Base-by-base conservation (phyloP, 2,888 invertebrate genomes). In the Mythimna pallens region DNA sequence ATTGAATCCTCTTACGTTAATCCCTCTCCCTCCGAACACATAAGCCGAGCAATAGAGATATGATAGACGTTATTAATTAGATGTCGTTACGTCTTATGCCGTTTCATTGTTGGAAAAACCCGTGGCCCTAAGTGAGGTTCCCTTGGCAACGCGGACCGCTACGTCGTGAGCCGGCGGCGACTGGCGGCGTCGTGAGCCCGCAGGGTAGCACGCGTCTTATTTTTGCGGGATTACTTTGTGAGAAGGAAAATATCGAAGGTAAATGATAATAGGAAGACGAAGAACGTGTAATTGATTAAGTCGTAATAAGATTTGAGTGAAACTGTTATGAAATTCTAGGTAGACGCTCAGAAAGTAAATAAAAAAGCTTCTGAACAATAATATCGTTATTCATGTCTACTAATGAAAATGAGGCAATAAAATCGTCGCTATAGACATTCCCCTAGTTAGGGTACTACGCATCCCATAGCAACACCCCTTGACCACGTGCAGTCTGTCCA, bases 41-140 rank as follows among this genome's bases (percentile, higher is more conserved):
- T 93, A 93, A 93, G 93, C 92, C 93, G 88, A 90, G 94, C 94
- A 94, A 95, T 95, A 92, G 94, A 95, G 95, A 95, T 96, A 96
- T 96, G 94, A 95, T 95, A 94, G 94, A 94, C 92, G 94, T 95
- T 95, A 96, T 96, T 96, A 96, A 96, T 96, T 95, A 95, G 94
- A 94, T 93, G 93, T 94, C 95, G 92, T 95, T 95, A 94, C 93
- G 90, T 95, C 94, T 95, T 95, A 92, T 94, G 94, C 93, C 92
- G 85, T 95, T 94, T 94, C 95, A 94, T 94, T 95, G 94, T 94
- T 90, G 92, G 93, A 93, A 93, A 94, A 92, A 85, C 91, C 90
- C 91, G 89, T 89, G 87, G 91, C 89, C 90, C 89, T 87, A 89
- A 88, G 90, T 85, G 76, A 86, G 86, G 88, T 90, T 89, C 86